Evolutionary conservation across 2,797 vertebrate species (phyloP).

Genomic region (Numenius phaeopus): DNA sequence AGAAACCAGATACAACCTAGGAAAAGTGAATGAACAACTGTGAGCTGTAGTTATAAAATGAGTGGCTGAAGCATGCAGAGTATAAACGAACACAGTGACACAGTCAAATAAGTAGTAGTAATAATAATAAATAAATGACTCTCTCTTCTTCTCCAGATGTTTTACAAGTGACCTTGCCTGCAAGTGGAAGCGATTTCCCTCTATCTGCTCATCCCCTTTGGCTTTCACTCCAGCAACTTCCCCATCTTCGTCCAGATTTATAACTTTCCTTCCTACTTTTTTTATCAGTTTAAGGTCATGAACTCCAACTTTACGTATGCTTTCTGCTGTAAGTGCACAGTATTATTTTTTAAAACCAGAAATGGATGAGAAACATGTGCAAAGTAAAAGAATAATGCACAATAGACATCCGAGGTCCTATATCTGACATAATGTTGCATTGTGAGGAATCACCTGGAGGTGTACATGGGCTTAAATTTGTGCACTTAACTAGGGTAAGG

Average conservation of each 20-base stretch:
- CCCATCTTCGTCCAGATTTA: background rate
- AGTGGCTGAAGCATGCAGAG: background rate
- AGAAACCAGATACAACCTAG: background rate
- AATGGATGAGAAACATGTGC: background rate
- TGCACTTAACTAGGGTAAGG: background rate
- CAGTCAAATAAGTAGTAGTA: background rate
- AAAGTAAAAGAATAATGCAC: background rate
- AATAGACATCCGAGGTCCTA: background rate
- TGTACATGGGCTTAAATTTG: background rate
- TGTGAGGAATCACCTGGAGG: background rate
- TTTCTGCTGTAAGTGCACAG: background rate
- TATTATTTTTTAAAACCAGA: slow-evolving; percentile 11
- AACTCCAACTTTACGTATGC: background rate
- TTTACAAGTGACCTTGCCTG: background rate
- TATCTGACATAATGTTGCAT: background rate
- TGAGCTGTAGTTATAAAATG: background rate
- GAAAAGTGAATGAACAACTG: background rate
- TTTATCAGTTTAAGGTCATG: background rate
- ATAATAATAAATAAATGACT: background rate
- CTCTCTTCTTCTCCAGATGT: background rate
- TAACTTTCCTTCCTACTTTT: background rate
- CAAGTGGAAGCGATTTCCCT: background rate
- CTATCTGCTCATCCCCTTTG: background rate
- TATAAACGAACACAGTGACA: background rate
- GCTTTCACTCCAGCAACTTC: background rate